Percentiles rank a stretch among this genome's conserved stretches.
Evolutionary conservation across 30 jellyfish, hydroid and myxozoan genomes (phyloP).

Genomic region (Hydra vulgaris): DNA sequence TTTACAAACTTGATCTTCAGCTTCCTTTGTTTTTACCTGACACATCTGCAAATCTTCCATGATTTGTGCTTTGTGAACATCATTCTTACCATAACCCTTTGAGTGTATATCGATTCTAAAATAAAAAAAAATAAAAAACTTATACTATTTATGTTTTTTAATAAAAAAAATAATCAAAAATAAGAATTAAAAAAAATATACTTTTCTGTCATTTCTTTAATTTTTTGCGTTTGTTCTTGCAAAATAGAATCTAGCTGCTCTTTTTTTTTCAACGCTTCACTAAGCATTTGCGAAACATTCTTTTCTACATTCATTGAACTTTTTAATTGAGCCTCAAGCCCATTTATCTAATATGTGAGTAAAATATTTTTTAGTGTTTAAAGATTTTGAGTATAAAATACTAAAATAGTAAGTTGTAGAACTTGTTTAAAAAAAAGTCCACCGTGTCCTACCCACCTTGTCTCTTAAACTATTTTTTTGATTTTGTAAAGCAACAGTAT

Average conservation of each 20-base stretch:
- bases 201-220: constrained; percentile 60
- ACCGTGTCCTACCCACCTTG: no score
- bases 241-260: constrained; percentile 41
- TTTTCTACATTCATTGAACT: constrained; percentile 28
- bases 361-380: background rate
- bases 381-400: background rate
- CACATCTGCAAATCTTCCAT: background rate
- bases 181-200: background rate
- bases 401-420: no score
- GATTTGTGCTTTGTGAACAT: background rate
- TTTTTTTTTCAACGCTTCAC: constrained; percentile 43
- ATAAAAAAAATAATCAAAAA: background rate
- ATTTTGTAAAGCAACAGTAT: background rate
- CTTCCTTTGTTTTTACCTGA: background rate
- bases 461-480: constrained; percentile 29
- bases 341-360: constrained; percentile 22
- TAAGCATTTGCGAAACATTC: constrained; percentile 37
- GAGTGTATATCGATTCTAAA: constrained; percentile 6
- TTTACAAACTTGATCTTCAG: background rate
- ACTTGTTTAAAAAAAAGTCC: no score
- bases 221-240: constrained; percentile 43
- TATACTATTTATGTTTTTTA: no score
- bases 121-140: background rate
- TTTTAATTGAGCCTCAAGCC: constrained; percentile 16
- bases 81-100: background rate